Percentiles rank a stretch among this genome's conserved stretches.
phyloP scores from a whole-genome alignment of 2,888 invertebrate species.

The Thera obeliscata region DNA sequence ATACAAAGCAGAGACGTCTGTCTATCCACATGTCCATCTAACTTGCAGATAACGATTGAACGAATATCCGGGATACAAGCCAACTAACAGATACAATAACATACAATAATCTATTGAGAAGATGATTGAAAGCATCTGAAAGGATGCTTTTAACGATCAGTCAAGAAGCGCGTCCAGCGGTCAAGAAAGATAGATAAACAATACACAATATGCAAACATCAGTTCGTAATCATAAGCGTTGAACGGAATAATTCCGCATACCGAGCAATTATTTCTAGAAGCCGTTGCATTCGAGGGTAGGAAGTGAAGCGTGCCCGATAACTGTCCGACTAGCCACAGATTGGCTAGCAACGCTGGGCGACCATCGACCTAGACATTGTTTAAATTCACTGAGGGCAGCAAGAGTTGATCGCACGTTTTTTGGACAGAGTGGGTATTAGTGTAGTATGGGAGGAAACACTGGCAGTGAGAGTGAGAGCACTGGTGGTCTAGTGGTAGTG shows the following conservation, averaged over 20 bases:
- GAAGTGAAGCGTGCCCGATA: constrained; percentile 66
- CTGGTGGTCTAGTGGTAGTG: too few relatives aligned
- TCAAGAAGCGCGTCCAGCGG: constrained; percentile 1
- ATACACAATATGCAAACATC: constrained; percentile 43
- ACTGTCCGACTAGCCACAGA: constrained; percentile 53
- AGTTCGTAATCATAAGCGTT: constrained; percentile 29
- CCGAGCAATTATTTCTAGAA: constrained; percentile 59
- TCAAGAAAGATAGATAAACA: constrained; percentile 33
- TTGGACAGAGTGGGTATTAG: too few relatives aligned
- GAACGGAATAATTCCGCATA: constrained; percentile 36
- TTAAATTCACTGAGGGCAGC: constrained; percentile 6
- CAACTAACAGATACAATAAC: constrained; percentile 4
- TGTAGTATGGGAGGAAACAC: too few relatives aligned
- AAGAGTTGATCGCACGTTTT: too few relatives aligned
- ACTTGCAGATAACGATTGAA: constrained; percentile 9
- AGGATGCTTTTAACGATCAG: not conserved
- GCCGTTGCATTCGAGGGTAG: constrained; percentile 59
- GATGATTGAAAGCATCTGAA: not conserved
- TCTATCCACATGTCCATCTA: constrained; percentile 21
- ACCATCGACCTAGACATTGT: constrained; percentile 32
- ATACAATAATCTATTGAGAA: not conserved
- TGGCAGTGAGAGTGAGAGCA: too few relatives aligned
- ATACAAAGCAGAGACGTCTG: constrained; percentile 23
- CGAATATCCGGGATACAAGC: constrained; percentile 14
- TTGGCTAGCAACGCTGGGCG: constrained; percentile 7